A percentile compares a stretch with the other conserved stretches of the same genome.
phyloP scores from a whole-genome alignment of 2,797 vertebrate genomes.

The Bradypus variegatus region DNA sequence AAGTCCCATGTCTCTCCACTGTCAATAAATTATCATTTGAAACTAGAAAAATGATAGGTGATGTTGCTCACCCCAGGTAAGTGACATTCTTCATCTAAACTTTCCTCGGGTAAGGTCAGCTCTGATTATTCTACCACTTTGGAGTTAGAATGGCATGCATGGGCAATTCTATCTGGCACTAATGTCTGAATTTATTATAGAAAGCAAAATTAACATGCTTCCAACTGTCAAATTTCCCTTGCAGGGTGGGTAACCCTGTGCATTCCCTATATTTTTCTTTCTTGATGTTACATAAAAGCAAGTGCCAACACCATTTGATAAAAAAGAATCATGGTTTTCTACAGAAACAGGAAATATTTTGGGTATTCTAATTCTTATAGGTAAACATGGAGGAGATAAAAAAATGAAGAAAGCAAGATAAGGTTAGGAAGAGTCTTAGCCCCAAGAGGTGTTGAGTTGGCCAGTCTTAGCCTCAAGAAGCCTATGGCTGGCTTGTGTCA shows the following conservation, averaged over 20 bases:
- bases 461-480: not conserved
- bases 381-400: not conserved
- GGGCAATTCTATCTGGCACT: not conserved
- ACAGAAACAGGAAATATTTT: conserved; percentile 13
- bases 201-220: not conserved
- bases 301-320: not conserved
- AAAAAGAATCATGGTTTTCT: not conserved
- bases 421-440: not conserved
- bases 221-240: not conserved
- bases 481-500: not conserved
- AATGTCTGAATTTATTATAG: conserved; percentile 4
- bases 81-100: not conserved
- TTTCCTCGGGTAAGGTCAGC: not conserved
- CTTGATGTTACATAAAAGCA: not conserved
- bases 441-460: not conserved
- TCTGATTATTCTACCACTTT: not conserved
- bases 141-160: not conserved
- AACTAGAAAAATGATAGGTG: conserved; percentile 1
- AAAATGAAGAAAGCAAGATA: not conserved
- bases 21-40: conserved; percentile 18
- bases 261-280: not conserved
- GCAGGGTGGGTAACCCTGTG: not conserved
- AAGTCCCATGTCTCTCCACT: conserved; percentile 25
- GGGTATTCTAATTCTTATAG: not conserved
- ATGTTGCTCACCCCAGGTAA: not conserved